A percentile compares a stretch with the other conserved stretches of the same genome.
phyloP scores from a whole-genome alignment of 2,797 vertebrate genomes.

The Limosa lapponica region DNA sequence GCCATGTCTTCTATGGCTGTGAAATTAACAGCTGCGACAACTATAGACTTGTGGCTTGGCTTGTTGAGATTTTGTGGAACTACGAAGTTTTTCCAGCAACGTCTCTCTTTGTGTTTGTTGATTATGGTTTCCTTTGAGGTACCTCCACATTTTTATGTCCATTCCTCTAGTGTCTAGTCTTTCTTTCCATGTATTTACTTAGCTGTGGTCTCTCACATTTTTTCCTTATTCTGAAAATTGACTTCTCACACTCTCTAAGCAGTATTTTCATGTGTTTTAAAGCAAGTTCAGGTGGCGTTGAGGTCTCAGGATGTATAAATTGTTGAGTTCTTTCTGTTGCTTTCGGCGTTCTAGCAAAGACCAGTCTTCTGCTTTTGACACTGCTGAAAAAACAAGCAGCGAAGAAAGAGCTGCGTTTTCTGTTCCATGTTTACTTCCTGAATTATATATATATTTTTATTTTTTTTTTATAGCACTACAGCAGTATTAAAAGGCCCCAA shows the following conservation, averaged over 20 bases:
- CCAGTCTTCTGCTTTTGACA: neutral
- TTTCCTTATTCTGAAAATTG: conserved; percentile 30
- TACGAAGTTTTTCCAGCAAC: conserved; percentile 42
- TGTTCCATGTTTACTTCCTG: neutral
- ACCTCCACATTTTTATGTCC: conserved; percentile 28
- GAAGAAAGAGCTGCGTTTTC: conserved; percentile 14
- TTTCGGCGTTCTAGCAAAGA: conserved; percentile 36
- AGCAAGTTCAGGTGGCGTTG: conserved; percentile 23
- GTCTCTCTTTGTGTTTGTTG: conserved; percentile 1
- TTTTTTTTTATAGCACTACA: neutral
- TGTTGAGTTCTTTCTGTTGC: conserved; percentile 2
- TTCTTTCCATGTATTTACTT: conserved; percentile 52
- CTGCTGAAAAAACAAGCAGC: neutral
- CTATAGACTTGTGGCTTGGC: conserved; percentile 27
- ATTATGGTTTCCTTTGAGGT: conserved; percentile 58
- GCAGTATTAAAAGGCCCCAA: neutral
- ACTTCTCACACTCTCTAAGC: conserved; percentile 10
- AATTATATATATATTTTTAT: neutral
- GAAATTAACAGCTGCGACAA: conserved; percentile 26
- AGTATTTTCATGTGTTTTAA: conserved; percentile 16
- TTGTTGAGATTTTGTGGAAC: neutral
- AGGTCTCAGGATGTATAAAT: conserved; percentile 5
- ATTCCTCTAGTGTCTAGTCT: conserved; percentile 50
- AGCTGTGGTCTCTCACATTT: conserved; percentile 35
- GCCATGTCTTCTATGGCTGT: neutral